A percentile compares a stretch with the other conserved stretches of the same genome.
These are phyloP conservation scores for Forbesichthys agassizii DNA, from an alignment of 2,113 vertebrate species.

Conservation along the genomic window DNA sequence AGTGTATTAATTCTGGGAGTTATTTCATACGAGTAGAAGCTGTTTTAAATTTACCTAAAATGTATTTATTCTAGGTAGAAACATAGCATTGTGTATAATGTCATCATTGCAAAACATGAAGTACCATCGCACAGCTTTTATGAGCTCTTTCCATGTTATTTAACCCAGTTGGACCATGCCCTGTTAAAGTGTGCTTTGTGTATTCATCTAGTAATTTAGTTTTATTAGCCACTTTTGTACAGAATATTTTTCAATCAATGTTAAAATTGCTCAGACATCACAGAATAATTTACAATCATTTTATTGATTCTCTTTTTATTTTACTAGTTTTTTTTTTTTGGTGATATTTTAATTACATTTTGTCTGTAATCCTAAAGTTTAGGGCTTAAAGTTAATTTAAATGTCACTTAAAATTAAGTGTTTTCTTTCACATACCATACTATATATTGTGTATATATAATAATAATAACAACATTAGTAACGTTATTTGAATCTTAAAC, in stretches of 20 bases:
- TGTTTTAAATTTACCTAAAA: conserved; percentile 23
- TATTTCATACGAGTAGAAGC: not conserved
- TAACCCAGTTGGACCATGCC: conserved; percentile 51
- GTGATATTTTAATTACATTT: conserved; percentile 14
- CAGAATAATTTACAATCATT: conserved; percentile 39
- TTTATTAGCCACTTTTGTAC: conserved; percentile 66
- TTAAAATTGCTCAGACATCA: conserved; percentile 51
- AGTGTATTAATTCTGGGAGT: not conserved
- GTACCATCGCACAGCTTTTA: conserved; percentile 48
- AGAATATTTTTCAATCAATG: conserved; percentile 60
- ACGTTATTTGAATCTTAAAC: too few species aligned
- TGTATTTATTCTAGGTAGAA: conserved; percentile 15
- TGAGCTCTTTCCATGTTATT: conserved; percentile 47
- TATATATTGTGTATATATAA: too few species aligned
- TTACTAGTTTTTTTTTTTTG: conserved; percentile 19
- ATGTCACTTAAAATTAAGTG: conserved; percentile 40
- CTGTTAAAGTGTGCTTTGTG: conserved; percentile 63
- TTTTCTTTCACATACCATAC: not conserved
- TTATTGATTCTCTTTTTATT: conserved; percentile 4
- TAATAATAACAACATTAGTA: too few species aligned
- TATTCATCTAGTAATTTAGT: conserved; percentile 55
- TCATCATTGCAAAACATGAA: not conserved
- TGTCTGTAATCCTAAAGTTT: conserved; percentile 21
- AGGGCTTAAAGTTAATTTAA: conserved; percentile 47
- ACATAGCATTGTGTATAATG: not conserved